phyloP scores from a whole-genome alignment of 2,888 invertebrate species.

The Cheilosia urbana region DNA sequence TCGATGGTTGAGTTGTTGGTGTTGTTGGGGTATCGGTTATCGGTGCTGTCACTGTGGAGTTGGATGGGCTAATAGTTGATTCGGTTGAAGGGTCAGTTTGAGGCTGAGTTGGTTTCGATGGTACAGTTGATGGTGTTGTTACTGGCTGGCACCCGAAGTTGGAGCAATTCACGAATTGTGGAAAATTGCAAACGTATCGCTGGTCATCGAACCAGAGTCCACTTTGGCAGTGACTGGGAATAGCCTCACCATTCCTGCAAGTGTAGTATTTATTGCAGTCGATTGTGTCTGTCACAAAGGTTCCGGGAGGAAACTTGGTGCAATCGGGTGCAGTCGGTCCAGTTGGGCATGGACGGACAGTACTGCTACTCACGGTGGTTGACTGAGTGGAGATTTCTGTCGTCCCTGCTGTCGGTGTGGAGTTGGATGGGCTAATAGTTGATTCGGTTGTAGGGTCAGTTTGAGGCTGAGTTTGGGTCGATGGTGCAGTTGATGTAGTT shows the following conservation, averaged over 20 bases:
- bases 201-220: constrained; percentile 47
- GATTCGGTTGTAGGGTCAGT: no score
- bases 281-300: constrained; percentile 5
- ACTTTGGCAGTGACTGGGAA: not conserved
- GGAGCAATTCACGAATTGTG: constrained; percentile 22
- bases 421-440: no score
- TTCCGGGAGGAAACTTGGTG: not conserved
- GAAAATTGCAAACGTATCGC: constrained; percentile 14
- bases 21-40: not conserved
- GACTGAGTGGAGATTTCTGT: not conserved
- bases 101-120: not conserved
- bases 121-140: not conserved
- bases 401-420: no score
- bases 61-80: not conserved
- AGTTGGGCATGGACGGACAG: not conserved
- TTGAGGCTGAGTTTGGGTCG: no score
- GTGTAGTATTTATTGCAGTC: constrained; percentile 58
- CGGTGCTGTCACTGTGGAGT: not conserved
- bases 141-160: constrained; percentile 22
- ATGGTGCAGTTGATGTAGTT: not conserved
- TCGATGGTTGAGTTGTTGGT: not conserved
- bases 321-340: constrained; percentile 32
- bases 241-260: constrained; percentile 30
- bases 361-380: not conserved
- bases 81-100: not conserved